Base-by-base conservation (phyloP, 2,888 invertebrate species). In the Petrophora chlorosata region DNA sequence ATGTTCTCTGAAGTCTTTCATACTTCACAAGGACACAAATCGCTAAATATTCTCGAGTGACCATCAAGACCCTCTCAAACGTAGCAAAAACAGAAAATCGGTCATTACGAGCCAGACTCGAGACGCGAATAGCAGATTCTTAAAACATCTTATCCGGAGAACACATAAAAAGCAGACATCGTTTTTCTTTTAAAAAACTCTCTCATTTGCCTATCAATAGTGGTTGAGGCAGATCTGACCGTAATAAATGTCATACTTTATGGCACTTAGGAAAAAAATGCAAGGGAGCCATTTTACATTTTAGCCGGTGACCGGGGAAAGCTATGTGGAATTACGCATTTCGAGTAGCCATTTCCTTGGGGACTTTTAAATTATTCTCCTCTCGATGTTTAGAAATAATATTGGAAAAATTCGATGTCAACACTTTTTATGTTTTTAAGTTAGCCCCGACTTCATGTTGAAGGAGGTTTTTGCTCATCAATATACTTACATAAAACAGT, bases 201-300 rank as follows among this genome's bases (percentile, higher is more conserved):
- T 87, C 89, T 89, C 90, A 89, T 90, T 90, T 90, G 90, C 89
- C 90, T 90, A 89, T 89, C 90, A 89, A 90, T 90, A 89, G 90
- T 90, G 90, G 83, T 87, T 81, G 81, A 82, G 85, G 87, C 86
- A 88, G 87, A 89, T 89, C 85, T 89, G 89, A 90, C 89, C 89
- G 89, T 90, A 88, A 90, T 90, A 90, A 90, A 90, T 85, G 89
- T 90, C 89, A 85, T 88, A 89, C 79, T 89, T 89, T 90, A 90
- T 86, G 83, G 85, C 87, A 83, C 87, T 88, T 84, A 79, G 79
- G 86, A 82, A 56, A 87, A 86, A 89, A 88, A 89, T 90, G 89
- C 89, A 87, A 90, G 89, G 88, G 87, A 86, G 83, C 82, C 82
- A 84, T 89, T 90, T 90, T 88, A 88, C 86, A 86, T 87, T 87